phyloP scores from a whole-genome alignment of 1,140 invertebrate genomes.

The Pristionchus pacificus region DNA sequence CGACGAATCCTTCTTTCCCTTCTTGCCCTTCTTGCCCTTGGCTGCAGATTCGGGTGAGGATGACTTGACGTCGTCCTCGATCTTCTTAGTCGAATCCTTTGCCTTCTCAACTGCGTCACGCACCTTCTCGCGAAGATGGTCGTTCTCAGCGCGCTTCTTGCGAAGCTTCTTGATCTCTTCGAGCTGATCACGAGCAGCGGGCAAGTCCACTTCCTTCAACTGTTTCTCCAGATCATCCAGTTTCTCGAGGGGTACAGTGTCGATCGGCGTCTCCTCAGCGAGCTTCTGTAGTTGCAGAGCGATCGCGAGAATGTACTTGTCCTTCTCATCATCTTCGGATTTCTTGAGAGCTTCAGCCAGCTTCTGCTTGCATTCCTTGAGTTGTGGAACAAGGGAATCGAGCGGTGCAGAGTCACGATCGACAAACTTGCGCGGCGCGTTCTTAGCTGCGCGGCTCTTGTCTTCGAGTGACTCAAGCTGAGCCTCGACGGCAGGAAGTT shows the following conservation, averaged over 20 bases:
- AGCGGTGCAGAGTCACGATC: background rate
- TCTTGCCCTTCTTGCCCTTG: conserved; percentile 7
- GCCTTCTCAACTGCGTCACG: conserved; percentile 30
- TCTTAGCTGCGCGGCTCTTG: conserved; percentile 1
- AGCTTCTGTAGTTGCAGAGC: conserved; percentile 7
- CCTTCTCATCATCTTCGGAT: conserved; percentile 6
- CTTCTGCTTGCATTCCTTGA: too few relatives aligned
- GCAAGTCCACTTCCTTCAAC: too few relatives aligned
- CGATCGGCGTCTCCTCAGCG: conserved; percentile 7
- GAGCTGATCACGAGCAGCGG: background rate
- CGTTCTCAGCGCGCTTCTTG: background rate
- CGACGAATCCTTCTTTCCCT: conserved; percentile 4
- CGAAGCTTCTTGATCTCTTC: background rate
- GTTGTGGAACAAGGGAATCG: too few relatives aligned
- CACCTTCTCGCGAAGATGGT: conserved; percentile 24
- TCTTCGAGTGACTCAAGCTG: conserved; percentile 13
- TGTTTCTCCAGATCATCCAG: too few relatives aligned
- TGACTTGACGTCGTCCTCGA: background rate
- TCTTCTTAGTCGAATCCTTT: conserved; percentile 28
- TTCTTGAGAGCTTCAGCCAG: conserved; percentile 3
- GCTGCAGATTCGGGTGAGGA: conserved; percentile 2
- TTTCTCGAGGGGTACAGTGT: background rate
- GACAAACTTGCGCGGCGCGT: conserved; percentile 13
- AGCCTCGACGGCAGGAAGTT: conserved; percentile 18
- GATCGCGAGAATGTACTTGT: conserved; percentile 7